These are phyloP conservation scores for Verasper variegatus DNA, from an alignment of 2,113 vertebrate species.

Conservation along the genomic window DNA sequence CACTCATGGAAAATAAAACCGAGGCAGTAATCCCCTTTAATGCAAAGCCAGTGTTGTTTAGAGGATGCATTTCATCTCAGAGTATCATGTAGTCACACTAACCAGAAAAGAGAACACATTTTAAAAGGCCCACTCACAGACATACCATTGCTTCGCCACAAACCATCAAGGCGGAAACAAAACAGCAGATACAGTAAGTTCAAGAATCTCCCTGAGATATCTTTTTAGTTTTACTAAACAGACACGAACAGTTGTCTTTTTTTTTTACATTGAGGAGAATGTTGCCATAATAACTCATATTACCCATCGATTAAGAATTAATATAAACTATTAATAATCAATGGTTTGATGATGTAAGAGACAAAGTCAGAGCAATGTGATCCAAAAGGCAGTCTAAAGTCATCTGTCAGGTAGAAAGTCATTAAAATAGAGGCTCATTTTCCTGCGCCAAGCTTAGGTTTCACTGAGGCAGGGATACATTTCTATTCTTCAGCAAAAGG, in stretches of 20 bases:
- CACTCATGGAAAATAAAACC: conserved; percentile 43
- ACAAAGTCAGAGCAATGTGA: conserved; percentile 84
- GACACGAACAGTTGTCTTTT: background rate
- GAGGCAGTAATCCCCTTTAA: conserved; percentile 48
- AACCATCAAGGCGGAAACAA: conserved; percentile 24
- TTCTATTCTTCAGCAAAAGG: conserved; percentile 81
- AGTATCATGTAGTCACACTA: conserved; percentile 37
- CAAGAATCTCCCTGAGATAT: background rate
- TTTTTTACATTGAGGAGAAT: background rate
- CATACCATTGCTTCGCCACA: conserved; percentile 31
- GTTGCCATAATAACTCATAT: conserved; percentile 49
- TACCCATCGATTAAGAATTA: conserved; percentile 75
- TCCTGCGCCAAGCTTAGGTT: conserved; percentile 78
- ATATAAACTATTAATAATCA: conserved; percentile 84
- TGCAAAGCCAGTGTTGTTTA: conserved; percentile 40
- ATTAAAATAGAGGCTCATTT: conserved; percentile 83
- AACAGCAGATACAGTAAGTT: background rate
- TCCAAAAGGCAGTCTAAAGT: conserved; percentile 83
- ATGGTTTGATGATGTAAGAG: conserved; percentile 83
- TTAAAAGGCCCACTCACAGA: conserved; percentile 33
- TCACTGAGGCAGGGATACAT: conserved; percentile 76
- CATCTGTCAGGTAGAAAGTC: conserved; percentile 86
- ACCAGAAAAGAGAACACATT: conserved; percentile 57
- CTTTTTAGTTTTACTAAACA: conserved; percentile 10
- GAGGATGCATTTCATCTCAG: conserved; percentile 52